Evolutionary conservation across 2,888 invertebrate genomes (phyloP), one percentile per base, ranked within the genome.

Genomic region (Hirtodrosophila alboralis): DNA sequence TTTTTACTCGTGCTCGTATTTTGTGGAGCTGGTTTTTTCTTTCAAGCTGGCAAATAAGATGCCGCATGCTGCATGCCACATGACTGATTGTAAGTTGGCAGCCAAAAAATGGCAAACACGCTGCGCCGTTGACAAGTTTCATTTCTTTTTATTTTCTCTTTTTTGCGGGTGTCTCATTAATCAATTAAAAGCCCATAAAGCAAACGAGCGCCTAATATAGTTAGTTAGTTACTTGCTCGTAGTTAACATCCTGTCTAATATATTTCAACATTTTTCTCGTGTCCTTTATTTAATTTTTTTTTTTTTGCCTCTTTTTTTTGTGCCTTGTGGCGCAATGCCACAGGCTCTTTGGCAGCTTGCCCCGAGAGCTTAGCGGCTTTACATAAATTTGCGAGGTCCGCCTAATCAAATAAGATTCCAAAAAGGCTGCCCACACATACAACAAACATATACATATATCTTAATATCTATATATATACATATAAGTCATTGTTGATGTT

Each of bases 151-250:
- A 37, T 49, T 9, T 41, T 31, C 4, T 7, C 18, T 21, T 28
- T 34, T 36, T 37, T 54, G 51, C 36, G 54, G 59, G 49, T 45
- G 16, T 31, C 75, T 75, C 80, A 80, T 80, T 80, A 81, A 80
- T 80, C 84, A 80, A 80, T 80, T 84, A 80, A 81, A 66, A 73
- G 64, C 63, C 57, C 65, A 71, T 70, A 66, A 68, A 61, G 67
- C 62, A 68, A 64, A 61, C 63, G 60, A 66, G 57, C 54, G 62
- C 40, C 81, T 65, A 78, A 79, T 83, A 66, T 61, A 16, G 40
- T 37, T 34, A 54, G 40, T 38, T 43, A 54, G 33, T 56, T 52
- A 31, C 41, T 45, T 48, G 38, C 44, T 36, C 41, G 27, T 45
- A 73, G 59, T 53, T 66, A 58, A 77, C 74, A 63, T 45, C 47